These are phyloP conservation scores for Globodera rostochiensis DNA, from an alignment of 1,140 invertebrate species.

Conservation along the genomic window DNA sequence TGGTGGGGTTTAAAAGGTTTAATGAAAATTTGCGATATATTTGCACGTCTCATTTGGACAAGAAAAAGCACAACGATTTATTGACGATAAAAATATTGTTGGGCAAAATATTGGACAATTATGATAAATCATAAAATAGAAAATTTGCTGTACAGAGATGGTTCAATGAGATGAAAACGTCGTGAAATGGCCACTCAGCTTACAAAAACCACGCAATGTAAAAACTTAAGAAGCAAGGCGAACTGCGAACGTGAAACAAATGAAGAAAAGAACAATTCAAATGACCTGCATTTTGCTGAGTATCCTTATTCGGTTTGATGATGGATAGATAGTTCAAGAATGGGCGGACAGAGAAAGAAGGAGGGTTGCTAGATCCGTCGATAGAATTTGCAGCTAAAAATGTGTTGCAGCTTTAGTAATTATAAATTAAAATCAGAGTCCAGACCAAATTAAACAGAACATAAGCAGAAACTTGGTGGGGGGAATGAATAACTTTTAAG, in stretches of 20 bases:
- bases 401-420: too few species aligned
- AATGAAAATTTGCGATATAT: neutral
- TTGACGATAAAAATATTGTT: too few species aligned
- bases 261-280: slow-evolving; percentile 2
- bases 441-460: too few species aligned
- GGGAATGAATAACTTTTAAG: too few species aligned
- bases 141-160: neutral
- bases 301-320: neutral
- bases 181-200: neutral
- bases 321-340: neutral
- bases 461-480: too few species aligned
- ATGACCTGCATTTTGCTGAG: slow-evolving; percentile 6
- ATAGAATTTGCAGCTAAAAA: neutral
- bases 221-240: neutral
- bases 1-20: neutral
- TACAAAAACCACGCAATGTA: neutral
- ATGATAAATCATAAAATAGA: neutral
- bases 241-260: neutral
- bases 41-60: neutral
- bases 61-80: too few species aligned
- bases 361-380: neutral
- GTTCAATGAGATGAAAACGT: neutral
- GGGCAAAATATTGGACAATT: neutral
- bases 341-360: neutral
- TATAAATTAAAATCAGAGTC: too few species aligned